These are phyloP conservation scores for Heterotilapia buettikoferi DNA, from an alignment of 2,113 vertebrate species.

Conservation along the genomic window DNA sequence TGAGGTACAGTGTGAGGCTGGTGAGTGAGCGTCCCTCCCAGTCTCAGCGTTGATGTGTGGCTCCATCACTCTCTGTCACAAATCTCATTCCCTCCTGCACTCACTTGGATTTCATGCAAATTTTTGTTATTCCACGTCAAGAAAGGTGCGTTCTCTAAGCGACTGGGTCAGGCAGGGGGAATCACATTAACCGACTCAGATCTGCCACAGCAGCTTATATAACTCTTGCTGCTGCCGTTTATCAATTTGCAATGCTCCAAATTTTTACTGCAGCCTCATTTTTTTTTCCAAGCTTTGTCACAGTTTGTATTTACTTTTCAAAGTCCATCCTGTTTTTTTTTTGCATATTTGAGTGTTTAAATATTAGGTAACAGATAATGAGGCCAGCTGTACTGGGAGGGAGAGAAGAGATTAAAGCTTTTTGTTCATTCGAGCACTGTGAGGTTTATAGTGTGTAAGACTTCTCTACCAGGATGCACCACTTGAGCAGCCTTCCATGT, in stretches of 20 bases:
- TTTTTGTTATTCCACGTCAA: constrained; percentile 33
- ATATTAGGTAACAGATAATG: neutral
- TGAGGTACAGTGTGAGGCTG: neutral
- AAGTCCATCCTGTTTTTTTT: neutral
- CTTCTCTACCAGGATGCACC: neutral
- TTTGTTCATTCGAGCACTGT: neutral
- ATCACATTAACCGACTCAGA: constrained; percentile 35
- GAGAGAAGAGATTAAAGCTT: neutral
- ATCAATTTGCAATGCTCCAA: constrained; percentile 23
- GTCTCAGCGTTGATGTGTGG: neutral
- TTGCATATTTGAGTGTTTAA: neutral
- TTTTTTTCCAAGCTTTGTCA: neutral
- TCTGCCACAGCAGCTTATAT: constrained; percentile 28
- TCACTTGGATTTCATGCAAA: constrained; percentile 42
- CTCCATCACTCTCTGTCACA: constrained; percentile 13
- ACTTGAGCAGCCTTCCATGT: neutral
- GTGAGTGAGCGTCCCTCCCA: neutral
- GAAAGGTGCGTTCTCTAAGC: constrained; percentile 32
- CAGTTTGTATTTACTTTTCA: neutral
- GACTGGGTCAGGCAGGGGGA: constrained; percentile 19
- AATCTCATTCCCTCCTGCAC: constrained; percentile 20
- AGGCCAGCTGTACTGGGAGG: neutral
- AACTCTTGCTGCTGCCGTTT: constrained; percentile 13
- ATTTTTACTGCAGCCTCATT: neutral
- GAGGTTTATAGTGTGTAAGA: neutral